phyloP scores from a whole-genome alignment of 2,113 vertebrate species.

The Hypocryptadius cinnamomeus region DNA sequence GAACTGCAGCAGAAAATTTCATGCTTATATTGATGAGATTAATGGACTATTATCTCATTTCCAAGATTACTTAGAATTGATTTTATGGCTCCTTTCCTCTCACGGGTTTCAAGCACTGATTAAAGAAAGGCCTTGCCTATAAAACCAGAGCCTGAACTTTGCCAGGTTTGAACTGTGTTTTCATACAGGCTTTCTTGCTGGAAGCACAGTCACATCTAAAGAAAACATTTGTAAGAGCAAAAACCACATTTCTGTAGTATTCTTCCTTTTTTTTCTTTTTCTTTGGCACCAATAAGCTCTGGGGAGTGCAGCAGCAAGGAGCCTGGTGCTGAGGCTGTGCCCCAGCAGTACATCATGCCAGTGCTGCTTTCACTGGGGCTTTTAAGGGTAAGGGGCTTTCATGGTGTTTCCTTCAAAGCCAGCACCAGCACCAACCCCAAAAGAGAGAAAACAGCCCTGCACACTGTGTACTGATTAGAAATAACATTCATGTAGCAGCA shows the following conservation, averaged over 20 bases:
- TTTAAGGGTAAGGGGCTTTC: neutral
- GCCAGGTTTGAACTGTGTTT: neutral
- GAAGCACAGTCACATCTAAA: neutral
- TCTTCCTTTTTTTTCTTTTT: neutral
- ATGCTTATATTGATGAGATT: constrained; percentile 16
- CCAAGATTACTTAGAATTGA: constrained; percentile 17
- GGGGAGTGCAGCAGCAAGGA: neutral
- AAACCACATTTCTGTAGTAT: neutral
- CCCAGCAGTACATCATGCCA: constrained; percentile 10
- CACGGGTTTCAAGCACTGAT: neutral
- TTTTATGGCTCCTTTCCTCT: constrained; percentile 8
- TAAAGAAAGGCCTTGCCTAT: neutral
- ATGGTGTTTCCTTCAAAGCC: neutral
- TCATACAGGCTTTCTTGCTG: neutral
- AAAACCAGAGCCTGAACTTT: neutral
- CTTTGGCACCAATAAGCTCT: neutral
- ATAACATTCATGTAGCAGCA: neutral
- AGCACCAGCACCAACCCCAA: neutral
- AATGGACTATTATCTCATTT: constrained; percentile 40
- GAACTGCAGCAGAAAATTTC: constrained; percentile 19
- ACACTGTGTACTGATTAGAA: neutral
- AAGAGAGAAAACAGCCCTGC: neutral
- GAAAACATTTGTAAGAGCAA: neutral
- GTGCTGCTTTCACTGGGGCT: neutral
- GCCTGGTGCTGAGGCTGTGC: neutral